phyloP scores from a whole-genome alignment of 2,797 vertebrate species.

The Cottoperca gobio region DNA sequence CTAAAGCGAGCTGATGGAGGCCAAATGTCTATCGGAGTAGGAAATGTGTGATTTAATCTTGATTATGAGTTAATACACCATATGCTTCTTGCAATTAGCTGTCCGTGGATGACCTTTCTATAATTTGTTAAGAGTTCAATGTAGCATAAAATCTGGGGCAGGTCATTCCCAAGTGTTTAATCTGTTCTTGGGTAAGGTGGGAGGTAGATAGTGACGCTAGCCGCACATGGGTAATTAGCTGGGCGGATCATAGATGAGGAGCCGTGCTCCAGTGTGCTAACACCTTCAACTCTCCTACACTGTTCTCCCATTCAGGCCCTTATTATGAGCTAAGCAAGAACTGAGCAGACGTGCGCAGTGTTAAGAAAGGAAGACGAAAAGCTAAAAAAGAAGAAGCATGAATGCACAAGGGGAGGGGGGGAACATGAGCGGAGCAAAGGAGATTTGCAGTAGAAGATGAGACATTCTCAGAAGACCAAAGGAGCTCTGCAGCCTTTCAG shows the following conservation, averaged over 20 bases:
- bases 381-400: slow-evolving; percentile 30
- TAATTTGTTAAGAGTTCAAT: slow-evolving; percentile 87
- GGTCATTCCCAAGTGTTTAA: slow-evolving; percentile 85
- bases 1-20: slow-evolving; percentile 26
- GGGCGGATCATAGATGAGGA: slow-evolving; percentile 75
- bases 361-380: slow-evolving; percentile 17
- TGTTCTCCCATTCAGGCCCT: slow-evolving; percentile 48
- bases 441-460: slow-evolving; percentile 58
- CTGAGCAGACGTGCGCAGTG: slow-evolving; percentile 19
- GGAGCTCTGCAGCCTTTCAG: slow-evolving; percentile 50
- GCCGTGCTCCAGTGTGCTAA: slow-evolving; percentile 58
- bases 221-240: slow-evolving; percentile 76
- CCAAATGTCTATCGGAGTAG: slow-evolving; percentile 57
- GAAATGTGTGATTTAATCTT: slow-evolving; percentile 83
- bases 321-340: slow-evolving; percentile 61
- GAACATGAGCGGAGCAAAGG: slow-evolving; percentile 38
- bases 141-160: slow-evolving; percentile 86
- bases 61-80: slow-evolving; percentile 85
- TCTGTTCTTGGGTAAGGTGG: slow-evolving; percentile 67
- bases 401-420: slow-evolving; percentile 26
- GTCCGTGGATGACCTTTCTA: slow-evolving; percentile 82
- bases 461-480: slow-evolving; percentile 63
- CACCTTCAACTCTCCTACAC: slow-evolving; percentile 66
- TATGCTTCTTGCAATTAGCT: slow-evolving; percentile 85
- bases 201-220: slow-evolving; percentile 23